phyloP scores from a whole-genome alignment of 2,113 vertebrate genomes.

The Scopus umbretta region DNA sequence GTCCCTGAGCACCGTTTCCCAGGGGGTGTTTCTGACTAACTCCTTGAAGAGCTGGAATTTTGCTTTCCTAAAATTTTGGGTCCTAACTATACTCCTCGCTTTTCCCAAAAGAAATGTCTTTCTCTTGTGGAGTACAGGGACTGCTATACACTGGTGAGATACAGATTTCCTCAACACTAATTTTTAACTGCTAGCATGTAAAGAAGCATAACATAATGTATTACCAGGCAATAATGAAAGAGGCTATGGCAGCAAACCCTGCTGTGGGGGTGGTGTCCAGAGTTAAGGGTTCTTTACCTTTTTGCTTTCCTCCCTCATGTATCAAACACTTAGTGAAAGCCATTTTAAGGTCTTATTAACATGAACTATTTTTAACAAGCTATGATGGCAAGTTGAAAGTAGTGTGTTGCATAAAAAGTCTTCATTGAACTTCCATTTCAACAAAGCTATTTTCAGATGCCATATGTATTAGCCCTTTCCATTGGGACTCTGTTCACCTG shows the following conservation, averaged over 20 bases:
- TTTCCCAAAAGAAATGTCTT: too few relatives aligned
- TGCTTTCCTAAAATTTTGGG: too few relatives aligned
- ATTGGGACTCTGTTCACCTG: background rate
- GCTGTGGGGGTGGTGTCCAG: background rate
- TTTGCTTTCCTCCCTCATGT: background rate
- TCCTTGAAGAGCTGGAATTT: too few relatives aligned
- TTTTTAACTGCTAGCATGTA: background rate
- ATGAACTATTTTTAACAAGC: background rate
- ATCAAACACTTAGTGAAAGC: background rate
- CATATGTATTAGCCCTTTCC: background rate
- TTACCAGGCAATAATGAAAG: background rate
- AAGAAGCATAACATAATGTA: background rate
- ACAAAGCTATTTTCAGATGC: background rate
- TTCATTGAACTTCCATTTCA: background rate
- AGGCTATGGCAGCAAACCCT: background rate
- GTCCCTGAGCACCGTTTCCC: too few relatives aligned
- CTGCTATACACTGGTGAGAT: background rate
- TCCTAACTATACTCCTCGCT: too few relatives aligned
- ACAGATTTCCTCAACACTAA: background rate
- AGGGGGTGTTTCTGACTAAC: too few relatives aligned
- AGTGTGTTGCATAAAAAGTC: background rate
- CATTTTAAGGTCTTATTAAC: background rate
- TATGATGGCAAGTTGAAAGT: background rate
- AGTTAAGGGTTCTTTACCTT: background rate
- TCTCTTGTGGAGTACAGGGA: background rate